These are phyloP conservation scores for Dicycla oo DNA, from an alignment of 2,888 invertebrate genomes.

Conservation along the genomic window DNA sequence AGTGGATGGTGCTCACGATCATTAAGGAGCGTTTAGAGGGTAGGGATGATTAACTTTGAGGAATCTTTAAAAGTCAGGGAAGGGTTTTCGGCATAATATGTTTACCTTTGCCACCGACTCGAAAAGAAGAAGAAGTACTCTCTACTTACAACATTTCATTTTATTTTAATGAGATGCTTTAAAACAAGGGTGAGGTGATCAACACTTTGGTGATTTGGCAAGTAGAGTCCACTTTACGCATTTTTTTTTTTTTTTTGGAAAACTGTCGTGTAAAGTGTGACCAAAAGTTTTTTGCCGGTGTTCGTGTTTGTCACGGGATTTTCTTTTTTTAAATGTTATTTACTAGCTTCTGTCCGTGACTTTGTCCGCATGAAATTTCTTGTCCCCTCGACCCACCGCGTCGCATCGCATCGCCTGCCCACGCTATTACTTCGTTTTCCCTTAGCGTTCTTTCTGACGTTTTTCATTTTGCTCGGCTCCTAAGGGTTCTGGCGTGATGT, in stretches of 20 bases:
- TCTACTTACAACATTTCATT: too few species aligned
- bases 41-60: slow-evolving; percentile 3
- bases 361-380: too few species aligned
- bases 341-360: too few species aligned
- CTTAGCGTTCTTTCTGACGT: too few species aligned
- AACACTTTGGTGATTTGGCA: background rate
- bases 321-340: too few species aligned
- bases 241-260: background rate
- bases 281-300: background rate
- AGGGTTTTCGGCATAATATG: background rate
- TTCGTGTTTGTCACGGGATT: background rate
- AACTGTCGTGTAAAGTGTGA: background rate
- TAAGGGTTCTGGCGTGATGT: too few species aligned
- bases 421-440: too few species aligned
- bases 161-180: background rate
- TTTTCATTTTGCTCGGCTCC: too few species aligned
- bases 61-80: background rate
- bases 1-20: background rate
- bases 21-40: background rate
- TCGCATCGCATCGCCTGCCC: too few species aligned
- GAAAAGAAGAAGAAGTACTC: too few species aligned
- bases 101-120: too few species aligned
- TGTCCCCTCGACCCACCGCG: too few species aligned
- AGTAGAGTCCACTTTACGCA: background rate
- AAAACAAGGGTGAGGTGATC: background rate